Base-by-base conservation (phyloP, 2,113 vertebrate species). In the Hemiprocne comata region DNA sequence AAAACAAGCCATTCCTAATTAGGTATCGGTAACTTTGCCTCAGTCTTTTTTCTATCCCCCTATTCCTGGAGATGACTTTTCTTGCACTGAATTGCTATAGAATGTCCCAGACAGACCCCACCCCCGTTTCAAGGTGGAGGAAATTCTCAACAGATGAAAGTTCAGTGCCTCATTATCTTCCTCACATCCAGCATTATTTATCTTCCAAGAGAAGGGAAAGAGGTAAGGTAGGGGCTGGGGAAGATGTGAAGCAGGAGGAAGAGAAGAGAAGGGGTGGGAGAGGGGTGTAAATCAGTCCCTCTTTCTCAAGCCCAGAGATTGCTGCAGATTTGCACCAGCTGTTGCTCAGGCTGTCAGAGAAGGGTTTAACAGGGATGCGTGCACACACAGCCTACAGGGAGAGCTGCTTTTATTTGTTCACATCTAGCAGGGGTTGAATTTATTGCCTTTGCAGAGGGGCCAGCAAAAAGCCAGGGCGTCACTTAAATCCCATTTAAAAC, bases 381-480 rank as follows among this genome's bases (percentile, higher is more conserved):
- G 55, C 73, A n/a, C 10, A 62, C 77, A 64, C 6, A 85, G 87
- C 60, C 87, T 87, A 67, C 50, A 66, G 66, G 71, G 50, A 95
- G 71, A 95, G 66, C 81, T 95, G 75, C 90, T 97, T 90, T 90
- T 85, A 90, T 95, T 89, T 95, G 81, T 85, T 82, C 54, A 33
- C 64, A 84, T 94, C 80, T 78, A 81, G 65, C 65, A 75, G 53
- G 61, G 65, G 28, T 10, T 92, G 73, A 74, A 92, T 94, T 96
- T 90, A 88, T 73, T 88, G 85, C 87, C 57, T 72, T 77, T 87
- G 69, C 90, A 92, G 72, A 93, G 34, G 14, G 44, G 79, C 62
- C 77, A 93, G 93, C 53, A 80, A 85, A 88, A 91, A 83, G 40
- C 21, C 71, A 89, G 69, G 44, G 72, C 24, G 0, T 94, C 91